Base-by-base conservation (phyloP, 2,888 invertebrate species). In the Parochlus steinenii region DNA sequence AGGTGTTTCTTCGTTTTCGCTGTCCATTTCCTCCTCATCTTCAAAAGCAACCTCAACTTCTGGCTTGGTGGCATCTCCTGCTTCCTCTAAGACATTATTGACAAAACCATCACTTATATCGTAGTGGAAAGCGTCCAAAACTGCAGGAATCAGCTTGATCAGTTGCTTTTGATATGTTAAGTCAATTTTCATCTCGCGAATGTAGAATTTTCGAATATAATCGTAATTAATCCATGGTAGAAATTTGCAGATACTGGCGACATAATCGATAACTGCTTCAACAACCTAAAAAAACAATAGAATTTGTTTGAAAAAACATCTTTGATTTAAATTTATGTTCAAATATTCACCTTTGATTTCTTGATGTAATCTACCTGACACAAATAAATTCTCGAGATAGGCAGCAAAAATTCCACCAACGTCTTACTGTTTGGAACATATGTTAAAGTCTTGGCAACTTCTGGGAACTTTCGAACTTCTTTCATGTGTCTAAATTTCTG, bases 211-310 rank as follows among this genome's bases (percentile, higher is more conserved):
- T 4, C 97, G 59, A 22, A 90, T 64, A 1, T 74, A 67, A 49
- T 85, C 78, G 48, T 95, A 95, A 39, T 82, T 78, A 48, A 79
- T 72, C 95, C 95, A 95, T 0, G 90, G 83, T 22, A 92, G 60
- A 31, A 81, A 58, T 45, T 67, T 67, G 47, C 85, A 82, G 12
- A 36, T 23, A 11, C 19, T 18, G 6, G 36, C 30, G 5, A 25
- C 22, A 15, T 28, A 36, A 6, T 36, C 36, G 40, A 90, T 79
- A 1, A 87, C 79, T 1, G 81, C 78, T 51, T 90, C 89, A 29
- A 90, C 64, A 1, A 93, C n/a, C n/a, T n/a, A n/a, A n/a, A n/a
- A n/a, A n/a, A n/a, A n/a, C n/a, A n/a, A n/a, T n/a, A n/a, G n/a
- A n/a, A n/a, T n/a, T n/a, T n/a, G n/a, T n/a, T n/a, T n/a, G n/a